Percentiles rank a stretch among this genome's conserved stretches.
Conservation (phyloP, 1,140 invertebrate genomes). For the Panagrolaimus sp. region DNA sequence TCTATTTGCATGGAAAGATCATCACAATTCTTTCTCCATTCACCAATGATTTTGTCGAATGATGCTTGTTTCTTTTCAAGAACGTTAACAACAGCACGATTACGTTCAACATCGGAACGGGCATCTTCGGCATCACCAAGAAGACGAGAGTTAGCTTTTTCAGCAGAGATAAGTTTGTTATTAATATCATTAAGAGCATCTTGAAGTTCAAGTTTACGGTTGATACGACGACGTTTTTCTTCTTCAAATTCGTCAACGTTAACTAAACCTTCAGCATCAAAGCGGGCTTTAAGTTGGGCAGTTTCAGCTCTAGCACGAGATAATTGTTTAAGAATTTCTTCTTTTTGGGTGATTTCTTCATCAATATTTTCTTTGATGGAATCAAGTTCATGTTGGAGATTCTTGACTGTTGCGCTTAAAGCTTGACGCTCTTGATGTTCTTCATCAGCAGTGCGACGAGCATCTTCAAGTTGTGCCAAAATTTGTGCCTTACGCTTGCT, state of each 20-base stretch:
- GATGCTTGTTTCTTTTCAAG: constrained; percentile 41
- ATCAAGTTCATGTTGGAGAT: constrained; percentile 62
- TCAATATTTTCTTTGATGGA: constrained; percentile 62
- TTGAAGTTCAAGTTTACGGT: constrained; percentile 86
- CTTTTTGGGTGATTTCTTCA: constrained; percentile 61
- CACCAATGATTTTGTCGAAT: constrained; percentile 92
- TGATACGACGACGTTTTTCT: constrained; percentile 71
- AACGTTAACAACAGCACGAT: constrained; percentile 34
- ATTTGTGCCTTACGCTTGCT: constrained; percentile 39
- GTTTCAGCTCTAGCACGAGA: constrained; percentile 60
- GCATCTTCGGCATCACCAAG: constrained; percentile 41
- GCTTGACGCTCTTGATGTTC: constrained; percentile 35
- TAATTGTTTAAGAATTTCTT: constrained; percentile 60
- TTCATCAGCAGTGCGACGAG: constrained; percentile 39
- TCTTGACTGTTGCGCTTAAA: constrained; percentile 58
- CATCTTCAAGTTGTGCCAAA: constrained; percentile 44
- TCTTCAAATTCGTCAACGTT: constrained; percentile 43
- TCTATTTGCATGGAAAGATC: constrained; percentile 91
- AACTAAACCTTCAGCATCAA: constrained; percentile 44
- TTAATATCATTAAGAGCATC: constrained; percentile 92
- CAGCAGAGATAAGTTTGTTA: constrained; percentile 86
- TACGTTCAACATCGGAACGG: constrained; percentile 37
- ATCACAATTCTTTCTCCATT: constrained; percentile 98
- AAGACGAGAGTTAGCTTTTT: constrained; percentile 92
- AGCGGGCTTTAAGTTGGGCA: constrained; percentile 49